Percentiles rank a stretch among this genome's conserved stretches.
phyloP scores from a whole-genome alignment of 2,888 invertebrate genomes.

The Plagodis pulveraria region DNA sequence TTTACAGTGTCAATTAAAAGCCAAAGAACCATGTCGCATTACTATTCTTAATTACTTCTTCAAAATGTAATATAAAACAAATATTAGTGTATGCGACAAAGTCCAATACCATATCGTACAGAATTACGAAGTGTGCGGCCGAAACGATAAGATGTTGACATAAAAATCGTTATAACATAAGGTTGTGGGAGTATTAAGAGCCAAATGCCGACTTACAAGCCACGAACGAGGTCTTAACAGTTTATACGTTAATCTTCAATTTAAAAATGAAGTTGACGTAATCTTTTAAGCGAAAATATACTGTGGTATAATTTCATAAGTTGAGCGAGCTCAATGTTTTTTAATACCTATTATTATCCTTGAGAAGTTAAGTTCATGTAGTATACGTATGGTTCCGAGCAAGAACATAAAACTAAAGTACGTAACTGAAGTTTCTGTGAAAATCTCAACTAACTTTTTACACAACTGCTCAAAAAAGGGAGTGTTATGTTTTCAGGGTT shows the following conservation, averaged over 20 bases:
- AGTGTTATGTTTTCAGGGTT: no score
- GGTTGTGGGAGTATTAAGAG: conserved; percentile 28
- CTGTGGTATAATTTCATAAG: conserved; percentile 15
- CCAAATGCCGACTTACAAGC: conserved; percentile 37
- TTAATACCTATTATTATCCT: no score
- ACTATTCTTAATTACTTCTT: background rate
- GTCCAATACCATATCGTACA: background rate
- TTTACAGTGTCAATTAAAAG: no score
- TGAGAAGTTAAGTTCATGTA: no score
- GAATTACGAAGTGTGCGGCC: conserved; percentile 32
- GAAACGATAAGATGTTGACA: conserved; percentile 28
- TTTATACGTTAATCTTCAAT: conserved; percentile 50
- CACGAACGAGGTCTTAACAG: conserved; percentile 46
- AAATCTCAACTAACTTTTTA: no score
- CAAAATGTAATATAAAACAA: background rate
- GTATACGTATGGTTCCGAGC: no score
- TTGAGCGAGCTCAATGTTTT: conserved; percentile 14
- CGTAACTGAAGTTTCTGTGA: no score
- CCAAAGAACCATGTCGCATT: background rate
- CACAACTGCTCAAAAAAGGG: no score
- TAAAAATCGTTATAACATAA: conserved; percentile 41
- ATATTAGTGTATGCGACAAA: conserved; percentile 1
- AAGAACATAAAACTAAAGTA: no score
- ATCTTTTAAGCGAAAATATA: conserved; percentile 41
- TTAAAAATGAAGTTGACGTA: conserved; percentile 50